phyloP scores from a whole-genome alignment of 2,797 vertebrate species.

The Chaetophractus vellerosus region DNA sequence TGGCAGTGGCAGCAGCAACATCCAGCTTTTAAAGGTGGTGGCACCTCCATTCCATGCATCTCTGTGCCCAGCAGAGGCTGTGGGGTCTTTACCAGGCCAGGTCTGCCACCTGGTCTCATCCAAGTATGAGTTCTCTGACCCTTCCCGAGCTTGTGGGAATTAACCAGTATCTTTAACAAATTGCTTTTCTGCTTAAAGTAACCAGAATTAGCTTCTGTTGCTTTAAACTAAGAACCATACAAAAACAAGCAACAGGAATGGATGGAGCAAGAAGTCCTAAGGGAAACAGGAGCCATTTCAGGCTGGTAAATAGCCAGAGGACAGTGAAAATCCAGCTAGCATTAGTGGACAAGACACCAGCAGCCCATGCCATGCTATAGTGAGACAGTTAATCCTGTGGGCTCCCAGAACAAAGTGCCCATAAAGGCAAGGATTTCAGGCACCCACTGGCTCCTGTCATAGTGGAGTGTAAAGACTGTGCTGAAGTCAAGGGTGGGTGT shows the following conservation, averaged over 20 bases:
- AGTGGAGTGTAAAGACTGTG: neutral
- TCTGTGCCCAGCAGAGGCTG: neutral
- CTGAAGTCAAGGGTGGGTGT: neutral
- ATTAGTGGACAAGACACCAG: neutral
- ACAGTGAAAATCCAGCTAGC: constrained; percentile 27
- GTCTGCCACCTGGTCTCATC: neutral
- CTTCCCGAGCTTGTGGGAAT: neutral
- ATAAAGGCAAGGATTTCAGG: constrained; percentile 14
- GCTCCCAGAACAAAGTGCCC: constrained; percentile 37
- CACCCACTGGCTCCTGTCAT: neutral
- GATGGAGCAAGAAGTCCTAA: neutral
- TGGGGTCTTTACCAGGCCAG: neutral
- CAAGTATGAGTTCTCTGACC: neutral
- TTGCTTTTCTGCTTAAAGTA: constrained; percentile 8
- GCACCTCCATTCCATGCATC: neutral
- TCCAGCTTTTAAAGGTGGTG: neutral
- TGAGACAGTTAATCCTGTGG: constrained; percentile 63
- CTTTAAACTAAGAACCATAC: constrained; percentile 53
- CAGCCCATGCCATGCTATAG: neutral
- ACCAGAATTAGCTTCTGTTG: constrained; percentile 14
- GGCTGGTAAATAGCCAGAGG: neutral
- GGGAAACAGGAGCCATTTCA: neutral
- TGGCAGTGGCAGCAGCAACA: fast-evolving
- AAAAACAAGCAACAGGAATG: neutral
- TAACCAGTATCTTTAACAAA: neutral